These are phyloP conservation scores for Mionectes macconnelli DNA, from an alignment of 2,113 vertebrate genomes.

Conservation along the genomic window DNA sequence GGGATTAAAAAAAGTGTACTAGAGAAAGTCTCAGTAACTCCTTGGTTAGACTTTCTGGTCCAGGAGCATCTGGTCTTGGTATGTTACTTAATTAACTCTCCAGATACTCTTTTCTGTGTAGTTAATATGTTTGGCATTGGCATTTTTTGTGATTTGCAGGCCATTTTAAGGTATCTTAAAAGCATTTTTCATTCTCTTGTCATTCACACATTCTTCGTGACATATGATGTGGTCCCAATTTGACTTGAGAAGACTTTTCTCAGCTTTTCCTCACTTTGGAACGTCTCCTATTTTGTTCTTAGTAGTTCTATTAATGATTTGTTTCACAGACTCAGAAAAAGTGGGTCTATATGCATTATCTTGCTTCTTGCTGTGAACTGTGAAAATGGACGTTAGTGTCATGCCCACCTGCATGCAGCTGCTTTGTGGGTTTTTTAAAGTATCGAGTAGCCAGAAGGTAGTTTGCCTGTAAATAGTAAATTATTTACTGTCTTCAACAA, in stretches of 20 bases:
- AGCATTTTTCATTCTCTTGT: background rate
- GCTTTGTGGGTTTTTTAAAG: background rate
- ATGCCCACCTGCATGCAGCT: background rate
- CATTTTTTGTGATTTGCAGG: background rate
- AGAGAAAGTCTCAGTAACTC: background rate
- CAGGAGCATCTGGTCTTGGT: background rate
- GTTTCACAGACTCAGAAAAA: background rate
- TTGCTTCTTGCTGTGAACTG: background rate
- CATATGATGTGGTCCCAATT: background rate
- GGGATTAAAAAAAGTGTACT: background rate
- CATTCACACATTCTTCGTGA: background rate
- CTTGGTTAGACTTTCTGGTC: background rate
- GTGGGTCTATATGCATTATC: background rate
- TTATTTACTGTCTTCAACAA: background rate
- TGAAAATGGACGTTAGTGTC: background rate
- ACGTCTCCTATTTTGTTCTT: background rate
- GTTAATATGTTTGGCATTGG: background rate
- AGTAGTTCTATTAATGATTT: background rate
- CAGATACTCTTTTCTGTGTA: background rate
- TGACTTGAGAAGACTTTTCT: background rate
- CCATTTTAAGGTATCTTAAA: background rate
- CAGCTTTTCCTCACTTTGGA: background rate
- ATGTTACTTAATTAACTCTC: background rate
- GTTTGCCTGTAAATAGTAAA: background rate
- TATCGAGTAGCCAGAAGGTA: background rate